Evolutionary conservation across 23 tunicate species (phyloP).

Genomic region (Trididemnum clinides): DNA sequence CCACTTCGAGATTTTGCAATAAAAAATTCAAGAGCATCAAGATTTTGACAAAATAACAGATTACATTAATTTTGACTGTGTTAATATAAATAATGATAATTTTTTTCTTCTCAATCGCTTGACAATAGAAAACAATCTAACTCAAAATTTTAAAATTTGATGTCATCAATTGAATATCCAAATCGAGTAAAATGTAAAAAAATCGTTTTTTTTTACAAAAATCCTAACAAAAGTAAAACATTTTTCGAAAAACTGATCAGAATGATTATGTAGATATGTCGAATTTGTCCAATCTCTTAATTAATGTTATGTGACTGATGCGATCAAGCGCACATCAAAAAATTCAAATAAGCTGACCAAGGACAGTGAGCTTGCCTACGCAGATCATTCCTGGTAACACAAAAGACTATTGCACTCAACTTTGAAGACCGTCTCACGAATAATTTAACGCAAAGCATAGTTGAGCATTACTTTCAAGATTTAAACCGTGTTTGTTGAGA

Average conservation of each 20-base stretch:
- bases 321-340: too few relatives aligned
- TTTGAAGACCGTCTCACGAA: too few relatives aligned
- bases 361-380: too few relatives aligned
- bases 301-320: slow-evolving; percentile 42
- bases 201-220: too few relatives aligned
- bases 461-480: too few relatives aligned
- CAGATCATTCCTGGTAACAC: too few relatives aligned
- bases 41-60: background rate
- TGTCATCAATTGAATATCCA: background rate
- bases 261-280: background rate
- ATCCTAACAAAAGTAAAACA: background rate
- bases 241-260: background rate
- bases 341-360: too few relatives aligned
- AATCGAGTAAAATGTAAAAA: background rate
- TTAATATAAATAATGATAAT: background rate
- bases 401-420: too few relatives aligned
- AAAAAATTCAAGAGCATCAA: background rate
- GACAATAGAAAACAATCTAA: background rate
- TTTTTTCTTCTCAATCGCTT: background rate
- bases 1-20: background rate
- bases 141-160: background rate
- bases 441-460: too few relatives aligned
- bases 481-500: too few relatives aligned
- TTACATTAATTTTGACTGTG: background rate
- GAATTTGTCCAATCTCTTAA: slow-evolving; percentile 37